Percentiles rank a stretch among this genome's conserved stretches.
phyloP scores from a whole-genome alignment of 2,113 vertebrate genomes.

The Amia ocellicauda region DNA sequence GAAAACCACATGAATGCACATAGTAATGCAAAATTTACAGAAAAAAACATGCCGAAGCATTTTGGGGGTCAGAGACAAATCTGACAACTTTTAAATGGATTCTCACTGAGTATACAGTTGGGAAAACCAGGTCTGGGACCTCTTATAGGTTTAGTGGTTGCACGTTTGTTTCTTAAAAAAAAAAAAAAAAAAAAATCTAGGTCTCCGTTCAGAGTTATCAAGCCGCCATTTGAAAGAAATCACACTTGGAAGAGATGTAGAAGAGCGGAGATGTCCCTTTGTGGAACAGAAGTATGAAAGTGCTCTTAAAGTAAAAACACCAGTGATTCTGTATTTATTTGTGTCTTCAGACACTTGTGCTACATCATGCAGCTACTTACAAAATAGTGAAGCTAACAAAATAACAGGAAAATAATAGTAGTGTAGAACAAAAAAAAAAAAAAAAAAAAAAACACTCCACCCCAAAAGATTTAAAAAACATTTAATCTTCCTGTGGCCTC shows the following conservation, averaged over 20 bases:
- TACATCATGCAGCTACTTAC: conserved; percentile 44
- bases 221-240: conserved; percentile 59
- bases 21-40: too few species aligned
- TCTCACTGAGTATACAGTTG: too few species aligned
- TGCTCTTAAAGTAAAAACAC: conserved; percentile 37
- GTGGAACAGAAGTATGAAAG: conserved; percentile 64
- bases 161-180: too few species aligned
- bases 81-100: too few species aligned
- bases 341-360: conserved; percentile 54
- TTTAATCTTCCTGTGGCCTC: conserved; percentile 42
- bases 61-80: too few species aligned
- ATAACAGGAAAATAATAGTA: conserved; percentile 49
- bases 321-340: conserved; percentile 61
- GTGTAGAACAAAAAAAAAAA: too few species aligned
- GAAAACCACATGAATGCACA: too few species aligned
- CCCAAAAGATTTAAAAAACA: conserved; percentile 41
- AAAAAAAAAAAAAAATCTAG: too few species aligned
- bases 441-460: conserved; percentile 29
- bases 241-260: conserved; percentile 57
- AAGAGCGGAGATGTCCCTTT: conserved; percentile 60
- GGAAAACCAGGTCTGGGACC: too few species aligned
- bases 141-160: too few species aligned
- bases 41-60: too few species aligned
- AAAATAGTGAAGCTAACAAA: conserved; percentile 48
- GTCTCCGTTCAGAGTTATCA: conserved; percentile 63